Evolutionary conservation across 2,888 invertebrate genomes (phyloP).

Genomic region (Creontiades dilutus): DNA sequence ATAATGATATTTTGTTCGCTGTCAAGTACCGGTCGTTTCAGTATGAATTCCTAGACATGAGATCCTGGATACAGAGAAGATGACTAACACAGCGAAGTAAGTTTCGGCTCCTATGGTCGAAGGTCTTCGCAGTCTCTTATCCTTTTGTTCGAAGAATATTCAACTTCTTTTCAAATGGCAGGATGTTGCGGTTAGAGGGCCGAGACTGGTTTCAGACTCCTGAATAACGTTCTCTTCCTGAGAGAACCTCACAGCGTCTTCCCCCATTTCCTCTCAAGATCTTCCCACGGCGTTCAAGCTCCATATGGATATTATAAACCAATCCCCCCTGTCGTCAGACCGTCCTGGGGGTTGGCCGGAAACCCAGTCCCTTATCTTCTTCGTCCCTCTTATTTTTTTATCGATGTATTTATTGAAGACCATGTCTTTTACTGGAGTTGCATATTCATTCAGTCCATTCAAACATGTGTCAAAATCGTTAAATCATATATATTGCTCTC

Average conservation of each 20-base stretch:
- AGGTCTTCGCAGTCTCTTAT: neutral
- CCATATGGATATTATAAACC: neutral
- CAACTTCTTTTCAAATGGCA: conserved; percentile 7
- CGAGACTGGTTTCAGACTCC: conserved; percentile 1
- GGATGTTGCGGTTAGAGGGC: conserved; percentile 10
- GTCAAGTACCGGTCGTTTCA: no score
- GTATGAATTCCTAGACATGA: no score
- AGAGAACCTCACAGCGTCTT: neutral
- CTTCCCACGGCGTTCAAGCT: neutral
- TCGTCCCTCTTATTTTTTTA: no score
- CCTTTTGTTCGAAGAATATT: neutral
- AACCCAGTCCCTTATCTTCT: neutral
- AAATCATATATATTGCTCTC: no score
- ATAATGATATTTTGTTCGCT: no score
- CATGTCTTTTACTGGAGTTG: no score
- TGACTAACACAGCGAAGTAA: no score
- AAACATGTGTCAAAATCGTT: no score
- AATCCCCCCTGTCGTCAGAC: neutral
- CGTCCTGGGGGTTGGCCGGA: neutral
- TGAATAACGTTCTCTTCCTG: neutral
- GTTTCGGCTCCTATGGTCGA: neutral
- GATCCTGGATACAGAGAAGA: no score
- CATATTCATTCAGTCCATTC: no score
- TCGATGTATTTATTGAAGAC: no score
- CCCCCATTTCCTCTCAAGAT: neutral